phyloP scores from a whole-genome alignment of 2,888 invertebrate species.

The Eumacrocentrus americanus region DNA sequence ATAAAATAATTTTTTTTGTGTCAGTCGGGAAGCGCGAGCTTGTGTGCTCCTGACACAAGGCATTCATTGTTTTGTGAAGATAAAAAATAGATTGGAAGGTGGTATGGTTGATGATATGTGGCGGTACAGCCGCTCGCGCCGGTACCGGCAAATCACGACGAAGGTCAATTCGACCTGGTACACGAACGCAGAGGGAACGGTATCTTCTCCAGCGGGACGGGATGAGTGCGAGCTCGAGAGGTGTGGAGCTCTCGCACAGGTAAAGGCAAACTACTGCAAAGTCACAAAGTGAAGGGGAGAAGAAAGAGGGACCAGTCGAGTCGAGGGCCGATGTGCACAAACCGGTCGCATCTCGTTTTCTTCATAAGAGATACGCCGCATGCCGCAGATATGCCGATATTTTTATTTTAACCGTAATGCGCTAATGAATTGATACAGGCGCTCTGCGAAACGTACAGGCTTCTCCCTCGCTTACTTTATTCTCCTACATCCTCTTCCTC shows the following conservation, averaged over 20 bases:
- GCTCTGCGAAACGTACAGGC: conserved; percentile 29
- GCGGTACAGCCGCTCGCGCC: background rate
- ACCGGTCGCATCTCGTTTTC: conserved; percentile 48
- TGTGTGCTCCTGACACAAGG: conserved; percentile 3
- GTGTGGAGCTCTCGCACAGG: conserved; percentile 25
- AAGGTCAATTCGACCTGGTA: conserved; percentile 42
- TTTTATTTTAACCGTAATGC: conserved; percentile 55
- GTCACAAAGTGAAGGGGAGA: conserved; percentile 25
- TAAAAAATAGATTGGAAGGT: conserved; percentile 9
- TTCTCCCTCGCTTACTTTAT: conserved; percentile 16
- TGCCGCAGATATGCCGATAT: conserved; percentile 53
- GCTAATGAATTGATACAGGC: conserved; percentile 58
- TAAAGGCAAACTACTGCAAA: conserved; percentile 29
- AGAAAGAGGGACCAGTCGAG: conserved; percentile 34
- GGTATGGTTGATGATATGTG: background rate
- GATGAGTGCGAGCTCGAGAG: conserved; percentile 25
- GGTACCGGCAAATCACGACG: conserved; percentile 49
- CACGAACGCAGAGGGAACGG: conserved; percentile 11
- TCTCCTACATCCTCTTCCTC: conserved; percentile 17
- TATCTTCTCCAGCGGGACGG: background rate
- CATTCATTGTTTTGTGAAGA: conserved; percentile 6
- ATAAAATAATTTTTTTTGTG: background rate
- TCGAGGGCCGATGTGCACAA: conserved; percentile 39
- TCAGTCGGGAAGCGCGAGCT: background rate
- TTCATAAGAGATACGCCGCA: conserved; percentile 48